Evolutionary conservation across 2,113 vertebrate genomes (phyloP).

Genomic region (Ciconia maguari): DNA sequence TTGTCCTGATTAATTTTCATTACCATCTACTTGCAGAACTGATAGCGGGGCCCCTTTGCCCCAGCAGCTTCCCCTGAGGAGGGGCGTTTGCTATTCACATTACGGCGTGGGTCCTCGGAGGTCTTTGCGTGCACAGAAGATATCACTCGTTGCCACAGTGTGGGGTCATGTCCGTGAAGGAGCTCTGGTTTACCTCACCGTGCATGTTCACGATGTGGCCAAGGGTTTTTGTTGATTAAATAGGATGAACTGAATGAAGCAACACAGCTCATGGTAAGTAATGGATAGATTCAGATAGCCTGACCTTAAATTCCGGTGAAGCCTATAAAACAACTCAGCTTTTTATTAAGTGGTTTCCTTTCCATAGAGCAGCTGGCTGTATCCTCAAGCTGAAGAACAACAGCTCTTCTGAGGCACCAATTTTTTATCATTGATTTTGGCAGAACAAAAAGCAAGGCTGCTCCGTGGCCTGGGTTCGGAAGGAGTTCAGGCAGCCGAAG

Average conservation of each 20-base stretch:
- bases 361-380: background rate
- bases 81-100: background rate
- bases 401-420: background rate
- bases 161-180: accelerated
- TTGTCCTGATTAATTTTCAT: background rate
- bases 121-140: background rate
- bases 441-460: background rate
- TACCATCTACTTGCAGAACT: background rate
- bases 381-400: background rate
- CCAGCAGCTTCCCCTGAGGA: background rate
- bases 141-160: accelerated
- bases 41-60: background rate
- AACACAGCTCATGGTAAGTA: background rate
- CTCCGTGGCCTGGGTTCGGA: background rate
- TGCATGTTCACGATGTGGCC: background rate
- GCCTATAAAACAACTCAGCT: background rate
- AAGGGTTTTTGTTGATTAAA: background rate
- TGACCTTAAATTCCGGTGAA: background rate
- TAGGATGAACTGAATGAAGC: background rate
- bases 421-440: background rate
- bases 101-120: background rate
- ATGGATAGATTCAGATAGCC: background rate
- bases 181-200: background rate
- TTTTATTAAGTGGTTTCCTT: background rate
- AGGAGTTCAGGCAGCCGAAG: background rate